Conservation (phyloP, 1,140 invertebrate genomes). For the Nasonia longicornis region DNA sequence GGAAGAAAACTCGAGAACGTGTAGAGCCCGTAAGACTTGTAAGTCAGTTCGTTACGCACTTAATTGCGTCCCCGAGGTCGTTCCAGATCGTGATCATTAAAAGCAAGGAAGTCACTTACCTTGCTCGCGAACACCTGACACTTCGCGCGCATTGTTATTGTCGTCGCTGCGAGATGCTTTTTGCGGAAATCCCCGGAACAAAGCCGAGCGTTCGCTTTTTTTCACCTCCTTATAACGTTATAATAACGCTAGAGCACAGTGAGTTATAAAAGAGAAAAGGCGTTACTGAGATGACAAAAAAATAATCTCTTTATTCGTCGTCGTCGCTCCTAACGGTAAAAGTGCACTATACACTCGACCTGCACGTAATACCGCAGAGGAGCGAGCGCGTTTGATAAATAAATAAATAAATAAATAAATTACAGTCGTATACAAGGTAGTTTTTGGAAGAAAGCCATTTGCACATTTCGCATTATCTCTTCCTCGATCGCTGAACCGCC, state of each 20-base stretch:
- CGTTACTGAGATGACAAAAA: background rate
- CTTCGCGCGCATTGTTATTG: background rate
- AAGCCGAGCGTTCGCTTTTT: background rate
- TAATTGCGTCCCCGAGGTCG: slow-evolving; percentile 38
- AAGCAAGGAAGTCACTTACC: slow-evolving; percentile 16
- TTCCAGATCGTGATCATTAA: slow-evolving; percentile 29
- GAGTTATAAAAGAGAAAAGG: background rate
- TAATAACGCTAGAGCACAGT: background rate
- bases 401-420: slow-evolving; percentile 42
- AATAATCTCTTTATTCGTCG: slow-evolving; percentile 12
- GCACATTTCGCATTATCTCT: background rate
- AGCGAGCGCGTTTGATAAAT: slow-evolving; percentile 12
- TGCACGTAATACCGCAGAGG: background rate
- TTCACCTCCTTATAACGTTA: background rate
- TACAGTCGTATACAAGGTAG: slow-evolving; percentile 1
- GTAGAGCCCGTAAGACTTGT: background rate
- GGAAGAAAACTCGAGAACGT: background rate
- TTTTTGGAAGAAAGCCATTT: background rate
- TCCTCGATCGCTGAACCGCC: background rate
- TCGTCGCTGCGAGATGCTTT: background rate
- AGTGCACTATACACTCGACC: too few species aligned
- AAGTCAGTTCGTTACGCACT: slow-evolving; percentile 28
- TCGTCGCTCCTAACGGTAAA: background rate
- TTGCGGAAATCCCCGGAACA: slow-evolving; percentile 39
- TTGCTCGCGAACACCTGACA: slow-evolving; percentile 13